Base-by-base conservation (phyloP, 1,140 invertebrate species). In the Tyrophagus putrescentiae region DNA sequence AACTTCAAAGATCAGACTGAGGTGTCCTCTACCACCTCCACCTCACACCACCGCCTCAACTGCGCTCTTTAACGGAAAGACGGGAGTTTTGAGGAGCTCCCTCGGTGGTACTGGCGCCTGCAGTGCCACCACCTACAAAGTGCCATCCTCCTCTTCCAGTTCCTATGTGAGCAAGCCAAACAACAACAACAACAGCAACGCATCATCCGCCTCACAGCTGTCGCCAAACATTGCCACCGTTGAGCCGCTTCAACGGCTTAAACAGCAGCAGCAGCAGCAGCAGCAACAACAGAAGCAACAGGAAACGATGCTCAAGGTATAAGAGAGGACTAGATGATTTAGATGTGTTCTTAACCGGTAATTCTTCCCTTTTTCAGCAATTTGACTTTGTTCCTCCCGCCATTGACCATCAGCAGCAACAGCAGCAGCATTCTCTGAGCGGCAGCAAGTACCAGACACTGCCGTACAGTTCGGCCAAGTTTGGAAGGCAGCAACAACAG, bases 381-480 rank as follows among this genome's bases (percentile, higher is more conserved):
- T n/a, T n/a, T n/a, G n/a, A n/a, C n/a, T n/a, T n/a, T n/a, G 13
- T 27, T 44, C 13, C 32, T 11, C 28, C 21, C n/a, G 11, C 54
- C 27, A 61, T 25, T 13, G 11, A 18, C 2, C 18, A 32, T 16
- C 13, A 1, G 16, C 33, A 41, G 27, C 34, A 13, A 16, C 25
- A 41, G 21, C 34, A 4, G 29, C 33, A 48, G 21, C 54, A 62
- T n/a, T 44, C 28, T 7, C 45, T 91, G 72, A 84, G 83, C 50
- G 87, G 93, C 71, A 85, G 87, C 0, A 92, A 92, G 72, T 92
- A 92, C 76, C 88, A 94, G 74, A 90, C 87, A 21, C 76, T 92
- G 69, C 88, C 88, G 45, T 87, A 87, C 70, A 88, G 87, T 65
- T n/a, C n/a, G n/a, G n/a, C n/a, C n/a, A n/a, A n/a, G 52, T 29